Conservation (phyloP, 1,140 invertebrate genomes). For the Drosophila funebris region DNA sequence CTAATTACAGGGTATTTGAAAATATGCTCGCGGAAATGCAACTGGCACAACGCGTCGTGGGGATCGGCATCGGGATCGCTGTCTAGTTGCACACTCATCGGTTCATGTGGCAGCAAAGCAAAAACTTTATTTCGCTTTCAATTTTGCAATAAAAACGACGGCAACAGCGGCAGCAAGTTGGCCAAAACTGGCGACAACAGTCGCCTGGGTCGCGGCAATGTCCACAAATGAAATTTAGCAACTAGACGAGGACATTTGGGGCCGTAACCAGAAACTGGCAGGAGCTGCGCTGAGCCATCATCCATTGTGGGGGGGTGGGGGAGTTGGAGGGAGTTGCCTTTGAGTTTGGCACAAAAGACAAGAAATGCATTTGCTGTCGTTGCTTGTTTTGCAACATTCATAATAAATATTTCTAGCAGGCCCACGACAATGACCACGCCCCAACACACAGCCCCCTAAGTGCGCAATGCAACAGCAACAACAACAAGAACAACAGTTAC, state of each 20-base stretch:
- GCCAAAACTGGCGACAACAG: slow-evolving; percentile 55
- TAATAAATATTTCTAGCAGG: slow-evolving; percentile 69
- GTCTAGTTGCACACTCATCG: slow-evolving; percentile 12
- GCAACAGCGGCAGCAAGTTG: slow-evolving; percentile 50
- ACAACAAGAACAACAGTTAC: slow-evolving; percentile 27
- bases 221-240: slow-evolving; percentile 76
- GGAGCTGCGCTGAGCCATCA: neutral
- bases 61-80: slow-evolving; percentile 12
- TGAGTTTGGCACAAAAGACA: slow-evolving; percentile 61
- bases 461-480: neutral
- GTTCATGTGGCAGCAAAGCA: slow-evolving; percentile 5
- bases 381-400: slow-evolving; percentile 76
- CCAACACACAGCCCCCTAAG: neutral
- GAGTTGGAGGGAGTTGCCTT: neutral
- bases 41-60: slow-evolving; percentile 5
- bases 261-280: neutral
- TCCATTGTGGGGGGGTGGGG: neutral
- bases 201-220: slow-evolving; percentile 50
- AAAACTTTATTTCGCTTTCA: slow-evolving; percentile 78
- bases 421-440: slow-evolving; percentile 42
- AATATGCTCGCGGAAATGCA: slow-evolving; percentile 32
- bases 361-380: slow-evolving; percentile 69
- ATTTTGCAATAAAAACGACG: slow-evolving; percentile 76
- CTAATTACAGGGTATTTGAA: neutral
- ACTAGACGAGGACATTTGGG: slow-evolving; percentile 46